Evolutionary conservation across 2,888 invertebrate genomes (phyloP).

Genomic region (Ceraclea dissimilis): DNA sequence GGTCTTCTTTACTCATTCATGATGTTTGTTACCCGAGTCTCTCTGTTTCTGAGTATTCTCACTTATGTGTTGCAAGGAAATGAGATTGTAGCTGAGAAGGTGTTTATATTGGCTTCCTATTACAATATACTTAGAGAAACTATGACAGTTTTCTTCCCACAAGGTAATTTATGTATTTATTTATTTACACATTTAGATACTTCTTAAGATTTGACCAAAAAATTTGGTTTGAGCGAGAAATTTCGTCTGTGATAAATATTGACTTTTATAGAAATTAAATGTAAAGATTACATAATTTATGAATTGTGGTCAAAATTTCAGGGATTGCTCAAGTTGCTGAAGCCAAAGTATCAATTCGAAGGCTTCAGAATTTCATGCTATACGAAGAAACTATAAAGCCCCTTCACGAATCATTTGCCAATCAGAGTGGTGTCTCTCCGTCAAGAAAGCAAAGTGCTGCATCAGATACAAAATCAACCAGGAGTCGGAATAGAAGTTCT

Average conservation of each 20-base stretch:
- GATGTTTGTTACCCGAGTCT: conserved; percentile 80
- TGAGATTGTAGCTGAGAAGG: conserved; percentile 70
- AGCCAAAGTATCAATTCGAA: conserved; percentile 64
- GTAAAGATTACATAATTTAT: neutral
- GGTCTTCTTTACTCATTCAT: conserved; percentile 75
- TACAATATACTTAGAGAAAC: conserved; percentile 79
- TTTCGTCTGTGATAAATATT: too few relatives aligned
- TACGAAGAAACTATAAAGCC: conserved; percentile 58
- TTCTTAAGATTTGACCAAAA: too few relatives aligned
- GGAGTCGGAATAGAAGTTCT: neutral
- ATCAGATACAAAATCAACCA: conserved; percentile 5
- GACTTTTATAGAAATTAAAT: too few relatives aligned
- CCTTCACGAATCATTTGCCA: conserved; percentile 41
- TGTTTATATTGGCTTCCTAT: conserved; percentile 84
- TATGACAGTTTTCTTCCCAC: conserved; percentile 84
- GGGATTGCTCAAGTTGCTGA: conserved; percentile 77
- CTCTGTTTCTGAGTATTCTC: conserved; percentile 77
- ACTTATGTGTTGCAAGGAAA: conserved; percentile 65
- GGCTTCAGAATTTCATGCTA: conserved; percentile 57
- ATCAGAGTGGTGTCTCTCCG: conserved; percentile 28
- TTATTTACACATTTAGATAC: too few relatives aligned
- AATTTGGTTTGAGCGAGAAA: too few relatives aligned
- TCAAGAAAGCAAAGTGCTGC: neutral
- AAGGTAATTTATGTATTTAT: too few relatives aligned
- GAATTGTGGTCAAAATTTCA: conserved; percentile 31